Conservation (phyloP, 2,113 vertebrate species). For the Microcebus murinus region DNA sequence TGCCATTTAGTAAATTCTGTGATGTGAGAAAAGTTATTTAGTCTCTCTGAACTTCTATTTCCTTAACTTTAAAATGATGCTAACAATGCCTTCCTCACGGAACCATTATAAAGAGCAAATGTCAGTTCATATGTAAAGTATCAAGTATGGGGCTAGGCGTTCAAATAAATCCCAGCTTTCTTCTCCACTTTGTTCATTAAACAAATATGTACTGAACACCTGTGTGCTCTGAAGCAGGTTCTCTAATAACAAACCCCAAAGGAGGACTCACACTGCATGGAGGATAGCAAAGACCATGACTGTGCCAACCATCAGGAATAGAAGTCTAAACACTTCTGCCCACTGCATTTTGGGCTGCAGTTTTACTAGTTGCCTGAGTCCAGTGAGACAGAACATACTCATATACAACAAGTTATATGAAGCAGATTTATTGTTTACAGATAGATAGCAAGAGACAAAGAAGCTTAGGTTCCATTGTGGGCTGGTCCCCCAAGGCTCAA, state of each 20-base stretch:
- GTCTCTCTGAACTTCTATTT: not conserved
- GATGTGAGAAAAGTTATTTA: not conserved
- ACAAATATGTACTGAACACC: not conserved
- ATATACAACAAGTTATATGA: not conserved
- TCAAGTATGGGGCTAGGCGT: not conserved
- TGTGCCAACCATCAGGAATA: not conserved
- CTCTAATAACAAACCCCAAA: not conserved
- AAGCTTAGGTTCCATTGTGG: not conserved
- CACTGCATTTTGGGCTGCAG: not conserved
- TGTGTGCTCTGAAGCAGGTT: not conserved
- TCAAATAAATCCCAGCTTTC: not conserved
- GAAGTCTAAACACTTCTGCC: not conserved
- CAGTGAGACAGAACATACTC: not conserved
- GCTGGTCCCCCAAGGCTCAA: not conserved
- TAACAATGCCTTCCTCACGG: not conserved
- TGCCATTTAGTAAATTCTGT: not conserved
- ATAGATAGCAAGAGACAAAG: not conserved
- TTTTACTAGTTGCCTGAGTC: not conserved
- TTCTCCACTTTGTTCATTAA: constrained; percentile 1
- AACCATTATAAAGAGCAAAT: constrained; percentile 19
- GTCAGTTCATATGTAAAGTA: not conserved
- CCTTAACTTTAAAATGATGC: not conserved
- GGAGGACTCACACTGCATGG: not conserved
- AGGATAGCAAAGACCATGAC: not conserved
- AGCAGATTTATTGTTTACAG: not conserved